Evolutionary conservation across 1,140 invertebrate genomes (phyloP), one percentile per base, ranked within the genome.

Genomic region (Cecropterus lyciades): DNA sequence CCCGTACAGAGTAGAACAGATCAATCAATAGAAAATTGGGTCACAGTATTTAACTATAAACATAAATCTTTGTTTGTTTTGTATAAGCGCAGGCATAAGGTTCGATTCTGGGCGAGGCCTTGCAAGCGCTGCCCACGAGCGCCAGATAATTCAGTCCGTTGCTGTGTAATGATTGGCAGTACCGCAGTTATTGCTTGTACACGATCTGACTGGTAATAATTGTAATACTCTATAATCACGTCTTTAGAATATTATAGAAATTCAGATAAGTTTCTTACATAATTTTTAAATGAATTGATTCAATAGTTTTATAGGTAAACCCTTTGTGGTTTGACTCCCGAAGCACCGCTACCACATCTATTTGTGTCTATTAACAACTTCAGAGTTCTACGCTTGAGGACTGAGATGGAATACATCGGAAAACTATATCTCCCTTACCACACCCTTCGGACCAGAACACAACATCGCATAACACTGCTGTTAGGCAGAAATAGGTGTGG

Each of bases 101-200:
- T 37, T 37, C 33, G 33, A 37, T 37, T 37, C 33, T 37, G 33
- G 33, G 33, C 10, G 33, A 37, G 33, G 33, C 33, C 33, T 10
- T 37, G 33, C 10, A n/a, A 37, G 10, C 30, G 30, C 33, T 11
- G 14, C 30, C 51, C 51, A 53, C 30, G 30, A 24, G 14, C 30
- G 51, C 30, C 51, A 9, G 45, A 56, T 56, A 56, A 56, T 20
- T 56, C 13, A 42, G 53, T 42, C 10, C 14, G 43, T 20, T 40
- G 11, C 24, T 51, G 24, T 24, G 15, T 16, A 53, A 15, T 56
- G 53, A 56, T 56, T 56, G 53, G 53, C 16, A 17, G 13, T 11
- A 16, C 45, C 33, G 52, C 1, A 3, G 27, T 56, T 56, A 56
- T 56, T 56, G 5, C 10, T 13, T 14, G 10, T 16, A 42, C 53